phyloP scores from a whole-genome alignment of 2,797 vertebrate species.

The Platalea minor region DNA sequence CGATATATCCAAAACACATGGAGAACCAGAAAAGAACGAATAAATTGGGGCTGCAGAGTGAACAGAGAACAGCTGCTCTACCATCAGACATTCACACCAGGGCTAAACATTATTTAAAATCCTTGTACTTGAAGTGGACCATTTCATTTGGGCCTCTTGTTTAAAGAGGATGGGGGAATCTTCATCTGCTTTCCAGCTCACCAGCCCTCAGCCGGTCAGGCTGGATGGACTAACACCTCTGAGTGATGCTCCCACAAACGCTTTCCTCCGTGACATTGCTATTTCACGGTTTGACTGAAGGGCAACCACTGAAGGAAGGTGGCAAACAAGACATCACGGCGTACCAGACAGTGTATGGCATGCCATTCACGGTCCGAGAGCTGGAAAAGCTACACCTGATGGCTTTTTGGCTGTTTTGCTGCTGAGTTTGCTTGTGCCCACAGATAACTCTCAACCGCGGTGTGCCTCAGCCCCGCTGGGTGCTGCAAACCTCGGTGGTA shows the following conservation, averaged over 20 bases:
- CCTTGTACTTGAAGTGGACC: neutral
- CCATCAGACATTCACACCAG: neutral
- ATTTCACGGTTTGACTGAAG: neutral
- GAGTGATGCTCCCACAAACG: neutral
- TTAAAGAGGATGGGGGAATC: neutral
- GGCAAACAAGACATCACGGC: neutral
- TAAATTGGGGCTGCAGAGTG: neutral
- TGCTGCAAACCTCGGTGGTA: neutral
- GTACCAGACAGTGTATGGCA: rapidly evolving
- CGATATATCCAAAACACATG: neutral
- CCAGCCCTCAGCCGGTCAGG: rapidly evolving
- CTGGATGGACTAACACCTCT: neutral
- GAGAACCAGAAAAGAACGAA: neutral
- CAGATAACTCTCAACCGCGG: neutral
- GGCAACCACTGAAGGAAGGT: neutral
- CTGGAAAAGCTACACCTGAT: neutral
- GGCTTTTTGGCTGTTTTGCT: neutral
- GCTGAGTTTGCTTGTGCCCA: neutral
- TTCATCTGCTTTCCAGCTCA: neutral
- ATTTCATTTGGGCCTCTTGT: neutral
- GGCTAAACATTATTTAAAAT: neutral
- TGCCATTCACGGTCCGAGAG: rapidly evolving
- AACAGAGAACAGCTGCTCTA: constrained; percentile 15
- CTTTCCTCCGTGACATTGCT: neutral
- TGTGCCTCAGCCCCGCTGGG: neutral